Evolutionary conservation across 2,113 vertebrate species (phyloP), one percentile per base, ranked within the genome.

Genomic region (Felis catus): DNA sequence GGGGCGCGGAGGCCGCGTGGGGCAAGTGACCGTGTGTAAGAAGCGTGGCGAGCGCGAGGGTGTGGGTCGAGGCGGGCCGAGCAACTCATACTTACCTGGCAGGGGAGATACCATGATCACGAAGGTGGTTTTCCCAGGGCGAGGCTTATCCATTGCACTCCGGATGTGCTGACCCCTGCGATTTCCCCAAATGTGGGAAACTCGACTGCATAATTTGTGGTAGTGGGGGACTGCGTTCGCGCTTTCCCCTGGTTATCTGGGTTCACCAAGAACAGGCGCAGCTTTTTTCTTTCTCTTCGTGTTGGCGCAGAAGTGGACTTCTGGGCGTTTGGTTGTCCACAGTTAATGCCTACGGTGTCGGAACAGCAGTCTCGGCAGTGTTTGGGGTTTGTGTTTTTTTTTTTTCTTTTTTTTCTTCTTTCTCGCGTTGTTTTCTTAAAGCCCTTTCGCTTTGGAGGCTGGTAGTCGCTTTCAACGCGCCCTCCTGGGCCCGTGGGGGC

Each of bases 171-270:
- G 55, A 58, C 55, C 55, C 55, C 55, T 58, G 55, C 55, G 55
- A 58, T 58, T 97, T 98, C 95, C 98, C 96, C 96, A 97, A 95
- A 97, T 95, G 98, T 82, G 71, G 91, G 95, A 96, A 58, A 58
- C 55, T 58, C 55, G 55, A 58, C 55, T 58, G 96, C 96, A 93
- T 93, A 92, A 85, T 95, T 96, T 97, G 81, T 97, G 96, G 91
- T 97, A 97, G 55, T 58, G 55, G 55, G 55, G 55, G 97, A 96
- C 88, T 98, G 96, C 87, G 95, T 98, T 98, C 92, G 93, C 83
- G 95, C 95, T 98, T 65, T 97, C 93, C 94, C 91, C 97, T 93
- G 39, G 45, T 45, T 1, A 0, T 7, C 7, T 45, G 45, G 1
- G 45, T 45, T 8, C 1, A 6, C 41, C 0, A 41, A 41, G 6